These are phyloP conservation scores for Lasius platythorax DNA, from an alignment of 2,888 invertebrate species.

Conservation along the genomic window DNA sequence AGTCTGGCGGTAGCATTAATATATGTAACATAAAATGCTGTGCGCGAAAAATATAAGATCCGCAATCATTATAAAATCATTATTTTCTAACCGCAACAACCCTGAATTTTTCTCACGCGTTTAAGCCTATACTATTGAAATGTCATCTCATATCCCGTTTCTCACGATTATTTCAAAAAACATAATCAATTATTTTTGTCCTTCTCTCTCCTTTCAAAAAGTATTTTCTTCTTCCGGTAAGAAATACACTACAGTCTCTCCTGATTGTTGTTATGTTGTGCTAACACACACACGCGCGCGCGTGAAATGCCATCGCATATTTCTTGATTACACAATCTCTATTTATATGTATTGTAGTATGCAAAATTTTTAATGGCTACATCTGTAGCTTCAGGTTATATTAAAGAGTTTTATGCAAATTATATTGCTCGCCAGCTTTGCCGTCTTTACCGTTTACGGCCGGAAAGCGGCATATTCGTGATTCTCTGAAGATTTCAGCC, in stretches of 20 bases:
- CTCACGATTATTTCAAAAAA: conserved; percentile 13
- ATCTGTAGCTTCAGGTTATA: not conserved
- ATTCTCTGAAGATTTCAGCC: conserved; percentile 17
- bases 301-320: not conserved
- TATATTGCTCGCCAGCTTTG: not conserved
- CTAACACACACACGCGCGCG: not conserved
- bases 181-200: not conserved
- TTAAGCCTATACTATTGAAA: not conserved
- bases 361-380: not conserved
- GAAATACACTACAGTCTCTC: not conserved
- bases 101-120: conserved; percentile 10
- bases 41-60: conserved; percentile 58
- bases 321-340: not conserved
- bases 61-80: conserved; percentile 60
- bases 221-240: not conserved
- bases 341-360: not conserved
- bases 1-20: conserved; percentile 58
- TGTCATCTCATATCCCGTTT: not conserved
- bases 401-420: not conserved
- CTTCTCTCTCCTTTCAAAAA: not conserved
- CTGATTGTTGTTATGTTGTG: not conserved
- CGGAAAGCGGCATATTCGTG: not conserved
- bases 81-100: conserved; percentile 3
- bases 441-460: not conserved
- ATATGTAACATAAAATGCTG: conserved; percentile 47